Percentiles rank a stretch among this genome's conserved stretches.
phyloP scores from a whole-genome alignment of 2,797 vertebrate genomes.

The Limosa lapponica region DNA sequence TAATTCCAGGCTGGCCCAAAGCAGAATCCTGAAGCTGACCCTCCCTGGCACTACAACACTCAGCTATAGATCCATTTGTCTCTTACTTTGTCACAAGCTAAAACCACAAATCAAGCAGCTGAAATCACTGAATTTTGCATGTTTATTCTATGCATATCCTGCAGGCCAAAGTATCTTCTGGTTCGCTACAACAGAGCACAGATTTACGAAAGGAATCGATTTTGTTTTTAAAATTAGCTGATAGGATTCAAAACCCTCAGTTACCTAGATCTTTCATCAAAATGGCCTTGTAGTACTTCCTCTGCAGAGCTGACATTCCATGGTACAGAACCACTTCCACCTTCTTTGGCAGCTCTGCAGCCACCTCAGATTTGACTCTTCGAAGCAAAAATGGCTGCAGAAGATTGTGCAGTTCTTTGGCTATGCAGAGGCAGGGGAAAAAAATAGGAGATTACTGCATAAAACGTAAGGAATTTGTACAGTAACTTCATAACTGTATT shows the following conservation, averaged over 20 bases:
- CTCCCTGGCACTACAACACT: not conserved
- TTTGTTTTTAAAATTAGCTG: not conserved
- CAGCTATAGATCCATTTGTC: not conserved
- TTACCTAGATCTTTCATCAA: constrained; percentile 89
- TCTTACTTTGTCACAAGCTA: not conserved
- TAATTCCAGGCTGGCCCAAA: not conserved
- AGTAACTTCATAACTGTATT: not conserved
- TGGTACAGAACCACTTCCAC: constrained; percentile 90
- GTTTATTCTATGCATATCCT: not conserved
- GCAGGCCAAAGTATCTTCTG: not conserved
- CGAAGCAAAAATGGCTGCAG: constrained; percentile 92
- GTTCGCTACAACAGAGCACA: not conserved
- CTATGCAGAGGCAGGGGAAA: constrained; percentile 61
- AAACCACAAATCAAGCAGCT: not conserved
- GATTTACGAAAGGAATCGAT: not conserved
- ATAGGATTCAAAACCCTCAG: not conserved
- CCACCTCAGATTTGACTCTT: constrained; percentile 90
- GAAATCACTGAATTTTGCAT: not conserved
- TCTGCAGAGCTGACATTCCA: constrained; percentile 91
- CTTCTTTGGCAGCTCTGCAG: constrained; percentile 89
- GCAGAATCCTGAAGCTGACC: not conserved
- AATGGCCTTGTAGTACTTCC: constrained; percentile 90
- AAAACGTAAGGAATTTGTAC: not conserved
- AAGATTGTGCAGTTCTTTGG: constrained; percentile 85
- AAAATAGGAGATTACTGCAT: not conserved